Base-by-base conservation (phyloP, 2,113 vertebrate species). In the Corythaeola cristata region DNA sequence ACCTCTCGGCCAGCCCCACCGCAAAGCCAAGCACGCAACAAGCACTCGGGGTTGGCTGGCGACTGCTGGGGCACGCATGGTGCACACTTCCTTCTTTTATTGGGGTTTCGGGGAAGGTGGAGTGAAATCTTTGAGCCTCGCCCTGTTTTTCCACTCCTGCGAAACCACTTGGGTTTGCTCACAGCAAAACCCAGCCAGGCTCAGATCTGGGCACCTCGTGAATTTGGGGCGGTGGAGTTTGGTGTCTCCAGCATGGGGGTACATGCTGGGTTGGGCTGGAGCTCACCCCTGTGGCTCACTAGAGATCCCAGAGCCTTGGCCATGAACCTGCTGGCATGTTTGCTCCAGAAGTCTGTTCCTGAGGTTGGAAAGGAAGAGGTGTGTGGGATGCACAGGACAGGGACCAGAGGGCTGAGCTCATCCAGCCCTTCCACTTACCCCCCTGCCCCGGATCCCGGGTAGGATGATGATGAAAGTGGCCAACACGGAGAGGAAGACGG, bases 361-460 rank as follows among this genome's bases (percentile, higher is more conserved):
- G 0, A 85, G 39, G 35, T 58, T 79, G 53, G 22, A 33, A 64
- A 76, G 62, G 27, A 72, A 28, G 23, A 72, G 5, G 15, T 35
- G 12, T 11, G 16, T 41, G 44, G 39, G 27, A 44, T 82, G 26
- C 21, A 28, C 0, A 30, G 21, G 17, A 7, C 44, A 77, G 37
- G 26, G 30, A 41, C 2, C 33, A 87, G 18, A 55, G 28, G 12
- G 47, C 28, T 45, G 52, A 85, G 35, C 5, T n/a, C 16, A 39
- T 27, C 3, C 27, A 41, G 37, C 23, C 39, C 16, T 24, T 67
- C 16, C 35, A 94, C 97, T 99, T 97, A 99, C 99, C 98, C 97
- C 97, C 95, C 97, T 98, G 63, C 99, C 99, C 20, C 99, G 98
- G 94, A 99, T 99, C 49, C 99, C 99, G 0, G 99, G 99, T 66